Evolutionary conservation across 64 coral and sea anemone genomes (phyloP), one percentile per base, ranked within the genome.

Genomic region (Pocillopora verrucosa): DNA sequence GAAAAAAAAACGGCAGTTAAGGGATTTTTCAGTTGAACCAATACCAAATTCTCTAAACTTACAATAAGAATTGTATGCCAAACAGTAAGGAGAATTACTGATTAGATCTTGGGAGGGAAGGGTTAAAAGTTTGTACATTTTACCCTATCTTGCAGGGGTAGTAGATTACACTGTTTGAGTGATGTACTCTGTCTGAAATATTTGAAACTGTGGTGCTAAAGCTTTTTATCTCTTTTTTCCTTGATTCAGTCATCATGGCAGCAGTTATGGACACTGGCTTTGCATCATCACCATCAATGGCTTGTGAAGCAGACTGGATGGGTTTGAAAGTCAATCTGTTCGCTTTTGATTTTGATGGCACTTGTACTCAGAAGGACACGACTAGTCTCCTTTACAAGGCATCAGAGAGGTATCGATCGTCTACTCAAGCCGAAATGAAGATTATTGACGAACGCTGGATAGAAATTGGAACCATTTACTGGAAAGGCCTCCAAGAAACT

Each of bases 321-420:
- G 95, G 92, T 9, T 73, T 98, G 70, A 64, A 93, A 19, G 38
- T 99, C 4, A 58, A 77, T 30, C 64, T 99, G 74, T 77, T 99
- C 76, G 97, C 94, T 22, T 93, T 95, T 93, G 97, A 99, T 75
- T 99, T 99, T 86, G 97, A 99, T 89, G 88, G 91, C 13, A 99
- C 97, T 60, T 99, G 97, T 38, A 95, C 97, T 60, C 68, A 80
- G 1, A 81, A 99, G 83, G 93, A 93, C 69, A 95, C 94, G 17
- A 92, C 91, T 59, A 77, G 79, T 11, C 89, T 95, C 25, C 90
- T 77, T 41, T 99, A 99, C 85, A 99, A 89, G 38, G 91, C 94
- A 79, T 91, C 89, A 72, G 91, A 99, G n/a, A 87, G 73, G 60
- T 99, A 99, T 75, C 67, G 9, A 14, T 37, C 72, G 22, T 80